phyloP scores from a whole-genome alignment of 2,888 invertebrate species.

The Terebella lapidaria region DNA sequence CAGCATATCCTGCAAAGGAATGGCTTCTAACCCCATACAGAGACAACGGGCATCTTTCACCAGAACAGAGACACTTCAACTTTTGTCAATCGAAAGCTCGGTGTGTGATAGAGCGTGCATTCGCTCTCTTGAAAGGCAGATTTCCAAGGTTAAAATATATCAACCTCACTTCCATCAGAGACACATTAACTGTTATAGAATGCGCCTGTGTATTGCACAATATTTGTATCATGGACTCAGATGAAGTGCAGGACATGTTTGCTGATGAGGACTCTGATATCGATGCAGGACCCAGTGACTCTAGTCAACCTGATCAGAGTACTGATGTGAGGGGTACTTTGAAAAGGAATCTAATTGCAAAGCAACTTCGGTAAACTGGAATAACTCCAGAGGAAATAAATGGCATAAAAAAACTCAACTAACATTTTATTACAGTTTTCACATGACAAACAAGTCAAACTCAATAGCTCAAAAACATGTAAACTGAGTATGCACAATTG shows the following conservation, averaged over 20 bases:
- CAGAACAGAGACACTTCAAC: constrained; percentile 13
- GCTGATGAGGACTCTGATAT: too few relatives aligned
- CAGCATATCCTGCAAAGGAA: constrained; percentile 14
- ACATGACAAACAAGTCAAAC: too few relatives aligned
- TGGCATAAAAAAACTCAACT: too few relatives aligned
- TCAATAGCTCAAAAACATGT: too few relatives aligned
- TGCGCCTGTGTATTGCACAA: constrained; percentile 7
- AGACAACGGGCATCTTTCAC: constrained; percentile 14
- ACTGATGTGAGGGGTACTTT: too few relatives aligned
- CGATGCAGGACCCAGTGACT: too few relatives aligned
- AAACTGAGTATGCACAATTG: too few relatives aligned
- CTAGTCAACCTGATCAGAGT: too few relatives aligned
- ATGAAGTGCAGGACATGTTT: constrained; percentile 1
- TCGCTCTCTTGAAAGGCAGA: constrained; percentile 18
- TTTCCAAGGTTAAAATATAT: constrained; percentile 7
- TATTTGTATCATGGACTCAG: constrained; percentile 3
- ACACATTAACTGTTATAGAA: background rate
- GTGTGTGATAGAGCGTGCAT: constrained; percentile 14
- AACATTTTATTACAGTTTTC: too few relatives aligned
- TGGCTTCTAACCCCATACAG: constrained; percentile 17
- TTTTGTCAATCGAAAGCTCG: constrained; percentile 2
- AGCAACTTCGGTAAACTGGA: too few relatives aligned
- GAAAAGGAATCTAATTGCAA: too few relatives aligned
- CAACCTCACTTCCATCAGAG: background rate
- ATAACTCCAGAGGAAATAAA: too few relatives aligned